A percentile compares a stretch with the other conserved stretches of the same genome.
Conservation (phyloP, 2,113 vertebrate species). For the Numida meleagris region DNA sequence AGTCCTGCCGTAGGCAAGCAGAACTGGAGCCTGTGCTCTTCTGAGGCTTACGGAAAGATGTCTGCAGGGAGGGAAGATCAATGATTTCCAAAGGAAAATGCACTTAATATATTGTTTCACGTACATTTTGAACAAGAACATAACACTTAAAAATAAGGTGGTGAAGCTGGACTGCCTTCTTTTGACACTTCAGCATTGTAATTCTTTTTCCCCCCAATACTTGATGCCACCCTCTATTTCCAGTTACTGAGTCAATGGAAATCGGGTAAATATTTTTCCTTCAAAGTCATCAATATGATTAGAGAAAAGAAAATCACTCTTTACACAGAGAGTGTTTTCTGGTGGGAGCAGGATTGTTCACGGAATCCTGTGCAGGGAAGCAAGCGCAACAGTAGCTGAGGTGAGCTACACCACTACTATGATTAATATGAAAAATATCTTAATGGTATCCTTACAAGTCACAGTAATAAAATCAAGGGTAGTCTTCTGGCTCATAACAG, state of each 20-base stretch:
- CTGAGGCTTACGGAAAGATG: not conserved
- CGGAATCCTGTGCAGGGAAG: not conserved
- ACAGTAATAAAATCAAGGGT: constrained; percentile 27
- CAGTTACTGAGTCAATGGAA: not conserved
- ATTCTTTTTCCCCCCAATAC: not conserved
- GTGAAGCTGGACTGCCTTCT: not conserved
- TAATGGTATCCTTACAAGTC: constrained; percentile 1
- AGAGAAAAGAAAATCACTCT: not conserved
- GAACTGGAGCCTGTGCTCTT: not conserved
- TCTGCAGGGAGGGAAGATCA: not conserved
- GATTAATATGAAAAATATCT: not conserved
- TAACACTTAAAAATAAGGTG: not conserved
- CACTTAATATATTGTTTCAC: not conserved
- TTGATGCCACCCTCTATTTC: not conserved
- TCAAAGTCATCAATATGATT: not conserved
- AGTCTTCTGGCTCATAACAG: constrained; percentile 40
- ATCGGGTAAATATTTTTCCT: not conserved
- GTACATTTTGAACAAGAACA: not conserved
- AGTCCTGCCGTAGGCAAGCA: not conserved
- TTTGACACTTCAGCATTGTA: not conserved
- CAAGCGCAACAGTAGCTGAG: not conserved
- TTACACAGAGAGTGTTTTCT: not conserved
- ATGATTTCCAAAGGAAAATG: not conserved
- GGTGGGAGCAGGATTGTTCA: not conserved
- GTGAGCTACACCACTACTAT: not conserved